Evolutionary conservation across 2,797 vertebrate genomes (phyloP).

Genomic region (Alcedo quadribrachys): DNA sequence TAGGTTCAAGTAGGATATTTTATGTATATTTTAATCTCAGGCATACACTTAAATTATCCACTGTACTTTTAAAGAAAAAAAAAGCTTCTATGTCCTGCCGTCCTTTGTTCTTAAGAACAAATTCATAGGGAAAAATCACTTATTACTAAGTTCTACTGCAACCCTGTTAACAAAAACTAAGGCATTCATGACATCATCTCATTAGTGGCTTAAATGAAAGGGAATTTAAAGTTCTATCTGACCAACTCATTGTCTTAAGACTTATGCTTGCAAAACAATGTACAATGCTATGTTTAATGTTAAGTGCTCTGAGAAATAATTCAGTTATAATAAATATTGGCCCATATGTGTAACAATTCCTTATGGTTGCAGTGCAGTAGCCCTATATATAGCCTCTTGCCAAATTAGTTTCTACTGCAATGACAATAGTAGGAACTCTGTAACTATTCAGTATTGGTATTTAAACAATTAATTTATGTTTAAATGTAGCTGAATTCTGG

Average conservation of each 20-base stretch:
- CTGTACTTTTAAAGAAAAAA: neutral
- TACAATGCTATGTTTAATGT: neutral
- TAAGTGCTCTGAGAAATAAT: neutral
- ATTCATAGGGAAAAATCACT: neutral
- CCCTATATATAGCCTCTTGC: neutral
- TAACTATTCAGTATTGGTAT: neutral
- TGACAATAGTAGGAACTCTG: neutral
- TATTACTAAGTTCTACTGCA: neutral
- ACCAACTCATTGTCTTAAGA: neutral
- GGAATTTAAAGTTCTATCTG: neutral
- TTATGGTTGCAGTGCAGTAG: neutral
- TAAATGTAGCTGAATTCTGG: neutral
- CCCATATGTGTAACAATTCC: rapidly evolving
- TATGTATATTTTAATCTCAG: neutral
- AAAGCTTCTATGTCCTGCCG: neutral
- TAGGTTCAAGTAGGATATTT: neutral
- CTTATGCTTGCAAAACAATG: neutral
- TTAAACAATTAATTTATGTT: neutral
- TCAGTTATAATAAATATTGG: neutral
- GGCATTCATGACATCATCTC: neutral
- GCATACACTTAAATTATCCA: neutral
- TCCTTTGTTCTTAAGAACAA: neutral
- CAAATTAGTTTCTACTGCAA: neutral
- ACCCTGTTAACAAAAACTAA: neutral
- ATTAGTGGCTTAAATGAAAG: neutral